Evolutionary conservation across 2,113 vertebrate species (phyloP).

Genomic region (Platysternon megacephalum): DNA sequence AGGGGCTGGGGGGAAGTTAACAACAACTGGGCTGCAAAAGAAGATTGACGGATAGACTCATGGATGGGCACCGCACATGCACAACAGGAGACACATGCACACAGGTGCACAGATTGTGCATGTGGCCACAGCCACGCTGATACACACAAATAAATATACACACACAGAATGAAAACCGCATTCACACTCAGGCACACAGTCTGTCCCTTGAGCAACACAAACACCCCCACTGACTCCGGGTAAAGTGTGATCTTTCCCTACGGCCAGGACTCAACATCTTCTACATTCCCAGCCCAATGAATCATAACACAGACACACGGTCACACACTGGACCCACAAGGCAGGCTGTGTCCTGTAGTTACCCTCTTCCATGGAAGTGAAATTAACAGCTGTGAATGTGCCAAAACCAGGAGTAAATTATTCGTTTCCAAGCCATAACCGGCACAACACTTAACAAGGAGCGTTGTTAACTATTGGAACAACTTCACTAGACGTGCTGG

Average conservation of each 20-base stretch:
- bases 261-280: background rate
- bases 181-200: background rate
- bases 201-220: background rate
- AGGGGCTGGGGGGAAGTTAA: background rate
- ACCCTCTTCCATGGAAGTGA: background rate
- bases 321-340: background rate
- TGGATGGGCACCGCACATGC: background rate
- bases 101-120: background rate
- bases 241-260: background rate
- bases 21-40: background rate
- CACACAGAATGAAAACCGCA: background rate
- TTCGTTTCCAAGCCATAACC: background rate
- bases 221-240: background rate
- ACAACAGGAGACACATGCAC: background rate
- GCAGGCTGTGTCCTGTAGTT: background rate
- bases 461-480: background rate
- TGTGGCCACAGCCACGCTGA: background rate
- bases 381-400: background rate
- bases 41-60: background rate
- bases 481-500: background rate
- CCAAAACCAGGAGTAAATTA: background rate
- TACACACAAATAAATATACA: background rate
- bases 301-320: background rate
- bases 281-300: background rate
- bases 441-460: background rate